Conservation (phyloP, 2,113 vertebrate genomes). For the Triplophysa rosa region DNA sequence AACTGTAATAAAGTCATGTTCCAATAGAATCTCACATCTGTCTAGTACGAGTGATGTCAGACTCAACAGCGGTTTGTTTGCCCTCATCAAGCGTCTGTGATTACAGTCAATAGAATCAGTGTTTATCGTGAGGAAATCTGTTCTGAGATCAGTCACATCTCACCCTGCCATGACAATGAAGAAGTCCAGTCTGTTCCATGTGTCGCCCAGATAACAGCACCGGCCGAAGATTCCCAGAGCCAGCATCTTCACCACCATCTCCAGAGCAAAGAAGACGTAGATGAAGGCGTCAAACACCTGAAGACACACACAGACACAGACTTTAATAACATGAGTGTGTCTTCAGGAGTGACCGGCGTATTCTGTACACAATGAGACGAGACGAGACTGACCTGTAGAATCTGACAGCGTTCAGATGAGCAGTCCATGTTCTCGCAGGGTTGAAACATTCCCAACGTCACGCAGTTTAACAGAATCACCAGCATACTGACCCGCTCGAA, state of each 20-base stretch:
- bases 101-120: no score
- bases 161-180: conserved; percentile 96
- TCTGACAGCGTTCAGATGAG: conserved; percentile 91
- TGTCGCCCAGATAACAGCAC: conserved; percentile 95
- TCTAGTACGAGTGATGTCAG: no score
- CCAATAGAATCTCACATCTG: no score
- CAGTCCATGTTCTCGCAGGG: conserved; percentile 97
- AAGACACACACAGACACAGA: neutral
- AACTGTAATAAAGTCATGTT: no score
- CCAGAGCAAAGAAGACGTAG: conserved; percentile 91
- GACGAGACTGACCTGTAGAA: conserved; percentile 84
- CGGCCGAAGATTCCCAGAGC: conserved; percentile 95
- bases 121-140: neutral
- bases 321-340: no score
- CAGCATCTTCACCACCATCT: conserved; percentile 98
- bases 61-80: no score
- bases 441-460: conserved; percentile 98
- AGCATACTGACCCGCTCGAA: conserved; percentile 96
- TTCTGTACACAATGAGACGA: neutral
- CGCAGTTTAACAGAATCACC: conserved; percentile 96
- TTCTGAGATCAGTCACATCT: conserved; percentile 25
- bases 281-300: conserved; percentile 77
- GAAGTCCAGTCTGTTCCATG: conserved; percentile 97
- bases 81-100: no score
- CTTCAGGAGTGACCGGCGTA: no score